Evolutionary conservation across 2,113 vertebrate genomes (phyloP).

Genomic region (Isurus oxyrinchus): DNA sequence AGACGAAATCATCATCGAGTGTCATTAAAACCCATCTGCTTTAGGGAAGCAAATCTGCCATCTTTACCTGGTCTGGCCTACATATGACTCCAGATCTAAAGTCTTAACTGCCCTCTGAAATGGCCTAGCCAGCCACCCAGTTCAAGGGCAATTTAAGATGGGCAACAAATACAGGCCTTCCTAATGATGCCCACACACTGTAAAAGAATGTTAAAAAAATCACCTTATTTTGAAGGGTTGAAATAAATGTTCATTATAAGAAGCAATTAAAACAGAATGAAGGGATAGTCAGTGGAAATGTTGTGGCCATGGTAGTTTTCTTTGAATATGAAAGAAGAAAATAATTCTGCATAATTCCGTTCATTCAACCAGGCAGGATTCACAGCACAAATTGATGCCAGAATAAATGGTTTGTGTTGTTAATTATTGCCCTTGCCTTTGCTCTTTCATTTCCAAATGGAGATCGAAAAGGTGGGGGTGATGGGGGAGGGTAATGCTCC

Average conservation of each 20-base stretch:
- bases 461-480: too few species aligned
- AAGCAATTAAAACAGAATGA: not conserved
- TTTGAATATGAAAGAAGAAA: not conserved
- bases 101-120: too few species aligned
- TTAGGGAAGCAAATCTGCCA: too few species aligned
- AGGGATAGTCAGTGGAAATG: not conserved
- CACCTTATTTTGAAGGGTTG: not conserved
- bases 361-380: not conserved
- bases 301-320: not conserved
- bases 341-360: not conserved
- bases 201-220: not conserved
- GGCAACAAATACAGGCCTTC: too few species aligned
- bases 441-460: not conserved
- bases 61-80: too few species aligned
- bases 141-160: too few species aligned
- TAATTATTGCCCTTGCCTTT: not conserved
- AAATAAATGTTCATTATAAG: not conserved
- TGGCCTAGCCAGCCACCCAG: too few species aligned
- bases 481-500: not conserved
- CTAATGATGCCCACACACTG: too few species aligned
- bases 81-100: too few species aligned
- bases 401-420: not conserved
- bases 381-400: not conserved
- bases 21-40: too few species aligned
- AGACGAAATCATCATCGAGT: too few species aligned